Base-by-base conservation (phyloP, 2,888 invertebrate species). In the Dryocosmus kuriphilus region DNA sequence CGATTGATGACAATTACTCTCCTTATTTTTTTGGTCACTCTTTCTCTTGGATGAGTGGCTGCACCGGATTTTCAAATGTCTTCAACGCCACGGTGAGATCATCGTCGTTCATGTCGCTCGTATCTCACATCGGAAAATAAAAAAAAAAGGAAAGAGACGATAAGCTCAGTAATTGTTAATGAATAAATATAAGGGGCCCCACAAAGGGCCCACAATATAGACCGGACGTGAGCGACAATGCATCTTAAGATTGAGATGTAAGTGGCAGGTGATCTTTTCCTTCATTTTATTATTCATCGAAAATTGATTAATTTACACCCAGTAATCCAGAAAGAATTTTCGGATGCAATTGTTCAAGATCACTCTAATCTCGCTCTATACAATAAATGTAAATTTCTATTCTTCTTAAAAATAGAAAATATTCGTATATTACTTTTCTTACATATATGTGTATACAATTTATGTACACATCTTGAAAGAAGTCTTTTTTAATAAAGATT, bases 121-220 rank as follows among this genome's bases (percentile, higher is more conserved):
- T 82, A 84, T 84, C 84, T 85, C 57, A 61, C 77, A 84, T 84
- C 83, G 74, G 73, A 60, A 77, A 38, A 78, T 77, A 81, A 83
- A 83, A 83, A 81, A 83, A 83, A 83, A 84, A 78, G 79, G 79
- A 80, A 79, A 74, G 74, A 35, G 76, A 78, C 86, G 85, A 84
- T 85, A 80, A 77, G 75, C 81, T 77, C 81, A 82, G 87, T 90
- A 91, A 90, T 90, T 90, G 89, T 90, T 90, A 88, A 90, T 91
- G 90, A 89, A 90, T 90, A 90, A 90, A 90, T 90, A 90, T 90
- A 89, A 90, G 89, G 84, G 75, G 80, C 76, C 78, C 84, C 81
- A 87, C 86, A 89, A 88, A 86, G 85, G 85, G 80, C 81, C 84
- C 84, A 85, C 87, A 88, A 87, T 83, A 81, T 79, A n/a, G 82